Evolutionary conservation across 2,113 vertebrate species (phyloP).

Genomic region (Chionomys nivalis): DNA sequence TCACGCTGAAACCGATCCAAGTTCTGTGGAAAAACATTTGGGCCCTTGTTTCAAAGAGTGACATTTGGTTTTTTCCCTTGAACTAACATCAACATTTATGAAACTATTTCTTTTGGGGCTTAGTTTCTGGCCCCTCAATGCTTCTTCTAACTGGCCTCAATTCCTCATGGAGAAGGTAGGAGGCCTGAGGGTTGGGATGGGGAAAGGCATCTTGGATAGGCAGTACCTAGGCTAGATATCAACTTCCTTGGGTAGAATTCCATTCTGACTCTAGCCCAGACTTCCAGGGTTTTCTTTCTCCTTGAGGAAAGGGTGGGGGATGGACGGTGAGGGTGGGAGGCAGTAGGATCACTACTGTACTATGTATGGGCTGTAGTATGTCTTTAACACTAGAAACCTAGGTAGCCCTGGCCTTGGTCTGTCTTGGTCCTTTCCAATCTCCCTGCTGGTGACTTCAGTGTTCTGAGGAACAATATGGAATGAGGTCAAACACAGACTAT

Average conservation of each 20-base stretch:
- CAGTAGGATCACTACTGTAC: accelerated
- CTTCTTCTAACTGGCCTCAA: accelerated
- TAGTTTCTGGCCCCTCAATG: background rate
- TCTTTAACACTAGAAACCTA: background rate
- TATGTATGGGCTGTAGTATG: accelerated
- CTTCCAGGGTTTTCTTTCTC: background rate
- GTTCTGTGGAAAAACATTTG: conserved; percentile 16
- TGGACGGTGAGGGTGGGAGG: accelerated
- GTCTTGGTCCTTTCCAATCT: background rate
- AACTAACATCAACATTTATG: background rate
- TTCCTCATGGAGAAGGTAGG: too few species aligned
- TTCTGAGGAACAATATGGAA: accelerated
- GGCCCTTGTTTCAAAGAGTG: background rate
- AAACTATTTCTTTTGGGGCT: background rate
- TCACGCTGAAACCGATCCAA: background rate
- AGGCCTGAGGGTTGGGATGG: accelerated
- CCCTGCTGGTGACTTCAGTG: background rate
- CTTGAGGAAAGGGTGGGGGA: too few species aligned
- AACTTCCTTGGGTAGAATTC: accelerated
- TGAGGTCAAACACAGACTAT: accelerated
- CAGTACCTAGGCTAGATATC: background rate
- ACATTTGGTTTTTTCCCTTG: background rate
- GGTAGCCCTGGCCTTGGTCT: background rate
- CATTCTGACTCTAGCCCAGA: accelerated
- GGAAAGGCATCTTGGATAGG: accelerated